Evolutionary conservation across 1,140 invertebrate species (phyloP).

Genomic region (Drosophila truncata): DNA sequence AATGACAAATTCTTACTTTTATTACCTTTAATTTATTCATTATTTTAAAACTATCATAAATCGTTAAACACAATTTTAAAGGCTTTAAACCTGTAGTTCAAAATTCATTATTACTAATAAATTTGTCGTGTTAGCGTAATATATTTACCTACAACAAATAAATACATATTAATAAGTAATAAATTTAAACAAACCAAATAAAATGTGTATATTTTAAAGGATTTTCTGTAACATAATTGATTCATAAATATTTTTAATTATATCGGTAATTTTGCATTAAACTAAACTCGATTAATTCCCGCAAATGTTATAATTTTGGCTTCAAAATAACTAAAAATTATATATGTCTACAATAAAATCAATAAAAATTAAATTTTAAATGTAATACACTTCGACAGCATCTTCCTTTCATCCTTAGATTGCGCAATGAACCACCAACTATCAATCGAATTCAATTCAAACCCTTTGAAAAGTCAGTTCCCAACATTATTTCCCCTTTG

Average conservation of each 20-base stretch:
- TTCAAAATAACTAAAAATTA: too few species aligned
- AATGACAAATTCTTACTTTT: not conserved
- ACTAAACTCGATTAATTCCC: too few species aligned
- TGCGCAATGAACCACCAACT: conserved; percentile 1
- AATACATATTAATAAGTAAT: not conserved
- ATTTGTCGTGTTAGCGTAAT: not conserved
- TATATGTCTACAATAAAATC: too few species aligned
- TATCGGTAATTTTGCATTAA: too few species aligned
- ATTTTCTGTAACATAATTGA: too few species aligned
- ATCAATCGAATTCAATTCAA: conserved; percentile 13
- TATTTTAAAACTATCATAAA: not conserved
- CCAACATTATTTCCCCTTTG: conserved; percentile 32
- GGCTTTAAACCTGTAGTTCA: too few species aligned
- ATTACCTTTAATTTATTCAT: too few species aligned
- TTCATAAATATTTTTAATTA: too few species aligned
- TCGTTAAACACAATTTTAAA: too few species aligned
- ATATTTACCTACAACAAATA: not conserved
- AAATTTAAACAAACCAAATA: not conserved
- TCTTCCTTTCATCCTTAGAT: not conserved
- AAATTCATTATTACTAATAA: not conserved
- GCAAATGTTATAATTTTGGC: too few species aligned
- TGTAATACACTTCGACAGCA: not conserved
- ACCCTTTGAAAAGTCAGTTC: conserved; percentile 40
- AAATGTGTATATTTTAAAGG: not conserved
- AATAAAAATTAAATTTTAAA: not conserved